Percentiles rank a stretch among this genome's conserved stretches.
phyloP scores from a whole-genome alignment of 2,888 invertebrate genomes.

The Phyto melanocephala region DNA sequence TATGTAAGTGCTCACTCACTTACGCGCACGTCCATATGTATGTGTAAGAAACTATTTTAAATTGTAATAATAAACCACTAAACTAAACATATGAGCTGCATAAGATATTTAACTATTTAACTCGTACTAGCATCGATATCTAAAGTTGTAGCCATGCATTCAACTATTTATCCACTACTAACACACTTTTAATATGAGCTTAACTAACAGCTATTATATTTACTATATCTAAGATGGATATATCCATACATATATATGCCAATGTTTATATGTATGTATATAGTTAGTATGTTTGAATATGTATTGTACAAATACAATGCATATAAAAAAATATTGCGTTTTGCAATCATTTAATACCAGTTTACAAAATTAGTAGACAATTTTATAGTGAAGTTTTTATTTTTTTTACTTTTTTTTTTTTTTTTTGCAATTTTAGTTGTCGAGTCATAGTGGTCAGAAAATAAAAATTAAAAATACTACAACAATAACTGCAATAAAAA shows the following conservation, averaged over 20 bases:
- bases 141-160: background rate
- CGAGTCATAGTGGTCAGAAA: constrained; percentile 33
- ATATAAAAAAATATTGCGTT: constrained; percentile 50
- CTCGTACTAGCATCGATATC: constrained; percentile 4
- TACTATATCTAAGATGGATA: background rate
- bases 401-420: constrained; percentile 42
- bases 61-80: constrained; percentile 39
- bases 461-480: constrained; percentile 1
- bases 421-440: background rate
- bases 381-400: constrained; percentile 18
- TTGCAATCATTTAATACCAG: constrained; percentile 64
- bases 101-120: constrained; percentile 6
- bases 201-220: constrained; percentile 28
- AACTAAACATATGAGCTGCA: constrained; percentile 2
- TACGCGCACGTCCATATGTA: background rate
- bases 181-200: constrained; percentile 41
- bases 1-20: no score
- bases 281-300: background rate
- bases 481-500: background rate
- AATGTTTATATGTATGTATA: background rate
- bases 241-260: background rate
- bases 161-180: constrained; percentile 45
- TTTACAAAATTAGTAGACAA: constrained; percentile 54
- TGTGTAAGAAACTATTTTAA: background rate
- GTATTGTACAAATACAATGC: background rate